Evolutionary conservation across 2,888 invertebrate species (phyloP).

Genomic region (Gibbula magus): DNA sequence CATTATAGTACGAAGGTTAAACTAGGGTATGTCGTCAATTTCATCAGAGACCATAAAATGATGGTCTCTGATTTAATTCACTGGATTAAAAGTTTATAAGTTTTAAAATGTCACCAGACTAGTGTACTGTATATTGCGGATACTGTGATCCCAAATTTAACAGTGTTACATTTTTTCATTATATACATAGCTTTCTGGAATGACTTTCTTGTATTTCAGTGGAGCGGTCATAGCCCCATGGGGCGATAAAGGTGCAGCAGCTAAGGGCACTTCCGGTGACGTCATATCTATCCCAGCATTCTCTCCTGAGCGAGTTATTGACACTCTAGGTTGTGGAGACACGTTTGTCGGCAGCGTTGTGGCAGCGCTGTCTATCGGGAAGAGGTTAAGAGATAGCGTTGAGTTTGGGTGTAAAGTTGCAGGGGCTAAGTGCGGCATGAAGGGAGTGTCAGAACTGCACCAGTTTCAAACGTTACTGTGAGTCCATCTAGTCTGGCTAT

Average conservation of each 20-base stretch:
- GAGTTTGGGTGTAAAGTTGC: slow-evolving; percentile 80
- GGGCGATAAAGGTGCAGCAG: slow-evolving; percentile 80
- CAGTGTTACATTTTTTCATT: too few species aligned
- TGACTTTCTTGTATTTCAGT: slow-evolving; percentile 51
- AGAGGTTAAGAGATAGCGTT: slow-evolving; percentile 77
- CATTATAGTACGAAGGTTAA: background rate
- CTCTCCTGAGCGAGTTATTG: slow-evolving; percentile 78
- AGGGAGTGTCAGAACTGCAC: background rate
- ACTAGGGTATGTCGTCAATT: background rate
- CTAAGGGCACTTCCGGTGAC: slow-evolving; percentile 56
- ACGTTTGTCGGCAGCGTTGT: slow-evolving; percentile 82
- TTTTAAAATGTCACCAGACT: too few species aligned
- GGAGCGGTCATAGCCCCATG: slow-evolving; percentile 78
- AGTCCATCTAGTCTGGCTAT: too few species aligned
- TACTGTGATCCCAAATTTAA: too few species aligned
- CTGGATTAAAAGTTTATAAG: too few species aligned
- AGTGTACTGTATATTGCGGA: too few species aligned
- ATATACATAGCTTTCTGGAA: too few species aligned
- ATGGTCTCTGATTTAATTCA: too few species aligned
- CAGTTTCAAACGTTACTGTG: background rate
- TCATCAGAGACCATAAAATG: too few species aligned
- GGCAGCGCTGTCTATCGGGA: slow-evolving; percentile 76
- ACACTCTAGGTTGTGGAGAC: slow-evolving; percentile 83
- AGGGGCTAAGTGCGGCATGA: slow-evolving; percentile 78
- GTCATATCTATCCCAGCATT: slow-evolving; percentile 76